Evolutionary conservation across 2,888 invertebrate species (phyloP).

Genomic region (Athetis lepigone): DNA sequence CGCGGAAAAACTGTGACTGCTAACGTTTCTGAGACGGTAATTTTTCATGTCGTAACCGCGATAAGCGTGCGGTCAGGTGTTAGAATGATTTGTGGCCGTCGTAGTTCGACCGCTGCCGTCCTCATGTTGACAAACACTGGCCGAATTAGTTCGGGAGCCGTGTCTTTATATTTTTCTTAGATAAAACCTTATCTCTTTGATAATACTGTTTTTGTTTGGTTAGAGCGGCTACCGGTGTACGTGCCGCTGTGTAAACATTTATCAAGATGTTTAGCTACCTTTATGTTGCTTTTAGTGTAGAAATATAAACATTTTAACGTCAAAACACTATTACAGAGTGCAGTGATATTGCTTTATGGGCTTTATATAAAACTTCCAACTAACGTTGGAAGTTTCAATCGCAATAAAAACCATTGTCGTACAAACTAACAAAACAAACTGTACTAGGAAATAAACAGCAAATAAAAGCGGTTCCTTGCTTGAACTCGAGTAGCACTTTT

Average conservation of each 20-base stretch:
- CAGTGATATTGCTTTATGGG: conserved; percentile 66
- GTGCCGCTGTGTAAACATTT: conserved; percentile 40
- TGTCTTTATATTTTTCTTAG: conserved; percentile 61
- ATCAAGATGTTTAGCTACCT: conserved; percentile 34
- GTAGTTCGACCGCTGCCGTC: conserved; percentile 65
- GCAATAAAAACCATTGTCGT: conserved; percentile 81
- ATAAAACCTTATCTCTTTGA: conserved; percentile 60
- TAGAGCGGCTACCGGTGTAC: conserved; percentile 37
- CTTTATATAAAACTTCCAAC: conserved; percentile 72
- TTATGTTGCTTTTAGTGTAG: conserved; percentile 38
- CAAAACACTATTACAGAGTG: conserved; percentile 23
- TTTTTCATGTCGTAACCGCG: conserved; percentile 87
- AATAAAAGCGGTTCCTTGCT: conserved; percentile 74
- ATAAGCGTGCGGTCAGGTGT: conserved; percentile 87
- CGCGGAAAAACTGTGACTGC: conserved; percentile 81
- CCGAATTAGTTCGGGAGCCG: conserved; percentile 59
- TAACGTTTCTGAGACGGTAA: conserved; percentile 81
- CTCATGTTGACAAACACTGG: conserved; percentile 75
- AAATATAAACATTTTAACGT: conserved; percentile 39
- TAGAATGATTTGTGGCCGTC: conserved; percentile 86
- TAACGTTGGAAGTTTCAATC: too few relatives aligned
- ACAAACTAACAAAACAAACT: conserved; percentile 79
- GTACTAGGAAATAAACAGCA: conserved; percentile 79
- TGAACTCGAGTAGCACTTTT: conserved; percentile 79
- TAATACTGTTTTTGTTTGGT: conserved; percentile 60